Conservation (phyloP, 1,140 invertebrate genomes). For the Diachasmimorpha longicaudata region DNA sequence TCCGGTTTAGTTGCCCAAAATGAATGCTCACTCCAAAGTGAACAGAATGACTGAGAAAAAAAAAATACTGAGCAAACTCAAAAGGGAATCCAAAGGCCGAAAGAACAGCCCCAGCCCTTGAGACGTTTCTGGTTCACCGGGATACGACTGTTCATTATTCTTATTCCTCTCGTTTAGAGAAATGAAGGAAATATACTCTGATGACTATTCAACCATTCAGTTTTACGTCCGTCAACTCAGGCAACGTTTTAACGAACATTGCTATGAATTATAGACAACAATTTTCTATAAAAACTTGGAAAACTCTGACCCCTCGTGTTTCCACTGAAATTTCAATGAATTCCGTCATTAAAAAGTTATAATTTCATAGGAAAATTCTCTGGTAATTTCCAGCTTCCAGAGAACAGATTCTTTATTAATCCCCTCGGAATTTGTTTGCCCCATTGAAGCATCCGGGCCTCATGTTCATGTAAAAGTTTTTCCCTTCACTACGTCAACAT, state of each 20-base stretch:
- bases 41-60: not conserved
- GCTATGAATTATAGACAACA: not conserved
- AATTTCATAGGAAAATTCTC: too few species aligned
- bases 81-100: not conserved
- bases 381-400: too few species aligned
- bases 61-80: not conserved
- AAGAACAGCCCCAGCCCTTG: not conserved
- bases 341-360: too few species aligned
- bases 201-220: not conserved
- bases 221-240: not conserved
- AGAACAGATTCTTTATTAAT: too few species aligned
- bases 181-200: not conserved
- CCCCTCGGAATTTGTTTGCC: too few species aligned
- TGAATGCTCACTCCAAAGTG: not conserved
- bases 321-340: too few species aligned
- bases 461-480: too few species aligned
- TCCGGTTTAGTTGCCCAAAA: constrained; percentile 6
- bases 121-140: not conserved
- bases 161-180: not conserved
- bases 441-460: too few species aligned
- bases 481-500: too few species aligned
- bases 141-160: not conserved
- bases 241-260: not conserved
- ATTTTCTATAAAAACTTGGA: not conserved
- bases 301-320: too few species aligned